Evolutionary conservation across 2,888 invertebrate genomes (phyloP).

Genomic region (Aspidiotus destructor): DNA sequence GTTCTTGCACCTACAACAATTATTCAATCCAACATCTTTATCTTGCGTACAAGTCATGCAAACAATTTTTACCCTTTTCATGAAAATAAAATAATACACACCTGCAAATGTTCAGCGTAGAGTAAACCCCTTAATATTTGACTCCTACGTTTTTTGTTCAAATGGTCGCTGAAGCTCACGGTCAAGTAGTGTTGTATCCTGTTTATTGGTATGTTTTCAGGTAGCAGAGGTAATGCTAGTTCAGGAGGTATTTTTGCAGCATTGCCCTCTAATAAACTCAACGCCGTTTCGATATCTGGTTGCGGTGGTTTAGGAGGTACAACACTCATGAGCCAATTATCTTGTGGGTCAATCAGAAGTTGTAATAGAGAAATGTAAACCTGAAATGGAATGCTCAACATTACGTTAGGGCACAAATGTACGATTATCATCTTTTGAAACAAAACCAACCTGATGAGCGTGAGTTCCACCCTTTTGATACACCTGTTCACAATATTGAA

Average conservation of each 20-base stretch:
- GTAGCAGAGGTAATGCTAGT: constrained; percentile 65
- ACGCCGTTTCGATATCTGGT: constrained; percentile 68
- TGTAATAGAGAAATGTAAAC: constrained; percentile 57
- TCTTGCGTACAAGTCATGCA: background rate
- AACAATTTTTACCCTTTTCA: background rate
- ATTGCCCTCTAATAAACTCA: constrained; percentile 70
- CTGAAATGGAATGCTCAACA: constrained; percentile 38
- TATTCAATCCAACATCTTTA: constrained; percentile 5
- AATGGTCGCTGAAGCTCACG: constrained; percentile 62
- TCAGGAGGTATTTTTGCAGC: constrained; percentile 58
- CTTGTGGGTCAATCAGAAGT: constrained; percentile 47
- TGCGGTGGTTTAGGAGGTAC: constrained; percentile 49
- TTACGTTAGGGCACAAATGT: background rate
- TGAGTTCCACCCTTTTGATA: constrained; percentile 46
- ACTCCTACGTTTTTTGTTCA: constrained; percentile 61
- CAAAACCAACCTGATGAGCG: constrained; percentile 35
- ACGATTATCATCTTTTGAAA: too few relatives aligned
- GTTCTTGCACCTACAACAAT: constrained; percentile 56
- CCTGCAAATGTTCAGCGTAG: constrained; percentile 75
- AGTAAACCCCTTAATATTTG: constrained; percentile 74
- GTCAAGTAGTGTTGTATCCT: constrained; percentile 69
- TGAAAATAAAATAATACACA: constrained; percentile 39
- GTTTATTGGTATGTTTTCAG: constrained; percentile 65
- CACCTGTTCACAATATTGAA: constrained; percentile 70
- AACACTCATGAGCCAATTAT: constrained; percentile 41